phyloP scores from a whole-genome alignment of 2,113 vertebrate species.

The Rynchops niger region DNA sequence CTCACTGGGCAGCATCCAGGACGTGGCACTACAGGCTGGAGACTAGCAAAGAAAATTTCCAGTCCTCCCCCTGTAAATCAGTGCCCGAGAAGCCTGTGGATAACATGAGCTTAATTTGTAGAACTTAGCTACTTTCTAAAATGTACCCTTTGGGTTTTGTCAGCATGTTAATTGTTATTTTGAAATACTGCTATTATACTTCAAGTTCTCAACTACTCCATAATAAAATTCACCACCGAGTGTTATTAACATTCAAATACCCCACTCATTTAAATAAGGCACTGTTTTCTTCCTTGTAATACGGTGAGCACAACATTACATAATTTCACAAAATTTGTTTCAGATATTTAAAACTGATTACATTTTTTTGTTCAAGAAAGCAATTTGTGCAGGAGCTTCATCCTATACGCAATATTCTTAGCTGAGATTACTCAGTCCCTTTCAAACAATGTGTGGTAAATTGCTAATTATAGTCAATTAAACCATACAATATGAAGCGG shows the following conservation, averaged over 20 bases:
- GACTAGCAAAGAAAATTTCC: neutral
- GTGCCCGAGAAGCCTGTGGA: neutral
- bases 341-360: neutral
- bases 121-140: neutral
- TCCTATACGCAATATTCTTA: neutral
- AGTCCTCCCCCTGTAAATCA: neutral
- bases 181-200: neutral
- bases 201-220: neutral
- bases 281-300: neutral
- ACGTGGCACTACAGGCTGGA: neutral
- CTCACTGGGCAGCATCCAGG: neutral
- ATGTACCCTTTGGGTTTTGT: rapidly evolving
- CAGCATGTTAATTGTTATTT: neutral
- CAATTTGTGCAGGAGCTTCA: neutral
- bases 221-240: neutral
- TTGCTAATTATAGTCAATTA: constrained; percentile 28
- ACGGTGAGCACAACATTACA: neutral
- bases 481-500: neutral
- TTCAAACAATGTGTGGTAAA: constrained; percentile 4
- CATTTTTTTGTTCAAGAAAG: neutral
- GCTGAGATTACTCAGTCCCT: neutral
- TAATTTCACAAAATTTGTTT: neutral
- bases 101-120: neutral
- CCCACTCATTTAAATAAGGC: neutral
- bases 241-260: neutral